A percentile compares a stretch with the other conserved stretches of the same genome.
Conservation (phyloP, 2,797 vertebrate genomes). For the Ataeniobius toweri region DNA sequence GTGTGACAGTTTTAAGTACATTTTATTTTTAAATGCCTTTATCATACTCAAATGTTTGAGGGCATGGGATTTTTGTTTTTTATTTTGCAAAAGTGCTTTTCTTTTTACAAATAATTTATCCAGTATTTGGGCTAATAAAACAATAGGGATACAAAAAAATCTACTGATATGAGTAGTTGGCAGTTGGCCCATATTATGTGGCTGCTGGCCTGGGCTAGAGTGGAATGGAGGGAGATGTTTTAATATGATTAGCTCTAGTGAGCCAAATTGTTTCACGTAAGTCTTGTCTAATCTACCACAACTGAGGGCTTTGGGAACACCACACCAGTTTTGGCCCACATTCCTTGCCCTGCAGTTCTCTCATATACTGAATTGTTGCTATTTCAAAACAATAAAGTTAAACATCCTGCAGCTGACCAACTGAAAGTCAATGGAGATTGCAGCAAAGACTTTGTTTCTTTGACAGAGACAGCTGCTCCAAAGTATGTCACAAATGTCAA, state of each 20-base stretch:
- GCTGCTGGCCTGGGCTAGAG: background rate
- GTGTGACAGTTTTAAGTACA: background rate
- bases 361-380: background rate
- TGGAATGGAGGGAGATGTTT: constrained; percentile 1
- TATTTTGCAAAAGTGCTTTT: background rate
- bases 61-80: background rate
- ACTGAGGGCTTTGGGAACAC: background rate
- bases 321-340: background rate
- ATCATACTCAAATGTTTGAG: background rate
- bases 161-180: background rate
- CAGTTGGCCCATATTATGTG: background rate
- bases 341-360: background rate
- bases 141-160: background rate
- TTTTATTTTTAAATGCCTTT: constrained; percentile 1
- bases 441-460: background rate
- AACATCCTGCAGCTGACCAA: background rate
- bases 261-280: background rate
- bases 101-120: background rate
- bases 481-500: background rate
- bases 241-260: constrained; percentile 1
- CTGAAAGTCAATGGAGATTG: background rate
- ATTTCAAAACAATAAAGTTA: background rate
- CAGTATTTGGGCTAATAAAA: background rate
- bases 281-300: constrained; percentile 5
- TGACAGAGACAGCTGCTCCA: too few relatives aligned